Evolutionary conservation across 2,888 invertebrate species (phyloP).

Genomic region (Chloroclystis v-ata): DNA sequence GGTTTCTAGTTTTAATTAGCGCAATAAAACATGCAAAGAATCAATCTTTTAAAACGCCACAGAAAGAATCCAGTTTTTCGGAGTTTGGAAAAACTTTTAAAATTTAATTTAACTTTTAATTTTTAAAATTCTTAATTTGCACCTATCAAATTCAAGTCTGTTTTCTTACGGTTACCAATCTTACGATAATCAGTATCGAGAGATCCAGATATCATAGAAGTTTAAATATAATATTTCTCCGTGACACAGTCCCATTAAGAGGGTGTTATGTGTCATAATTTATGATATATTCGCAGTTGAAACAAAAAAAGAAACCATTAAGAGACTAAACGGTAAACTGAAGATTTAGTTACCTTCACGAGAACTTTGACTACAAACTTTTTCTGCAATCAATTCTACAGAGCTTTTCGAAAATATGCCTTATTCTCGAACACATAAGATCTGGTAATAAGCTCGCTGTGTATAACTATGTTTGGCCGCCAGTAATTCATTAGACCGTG

Average conservation of each 20-base stretch:
- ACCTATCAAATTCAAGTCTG: no score
- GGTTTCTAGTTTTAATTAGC: no score
- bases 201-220: no score
- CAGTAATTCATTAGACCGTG: constrained; percentile 36
- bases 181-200: no score
- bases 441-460: neutral
- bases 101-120: no score
- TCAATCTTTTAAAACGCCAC: no score
- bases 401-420: constrained; percentile 8
- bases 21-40: no score
- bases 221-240: no score
- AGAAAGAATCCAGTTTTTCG: no score
- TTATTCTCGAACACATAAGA: constrained; percentile 1
- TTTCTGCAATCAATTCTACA: neutral
- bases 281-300: constrained; percentile 59
- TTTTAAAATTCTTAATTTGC: no score
- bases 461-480: constrained; percentile 14
- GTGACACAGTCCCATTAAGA: constrained; percentile 36
- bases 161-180: no score
- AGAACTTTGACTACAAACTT: constrained; percentile 32
- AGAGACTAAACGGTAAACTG: constrained; percentile 66
- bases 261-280: constrained; percentile 67
- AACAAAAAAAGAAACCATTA: constrained; percentile 61
- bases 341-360: constrained; percentile 59
- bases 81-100: no score